These are phyloP conservation scores for Lithophane socia DNA, from an alignment of 2,888 invertebrate species.

Conservation along the genomic window DNA sequence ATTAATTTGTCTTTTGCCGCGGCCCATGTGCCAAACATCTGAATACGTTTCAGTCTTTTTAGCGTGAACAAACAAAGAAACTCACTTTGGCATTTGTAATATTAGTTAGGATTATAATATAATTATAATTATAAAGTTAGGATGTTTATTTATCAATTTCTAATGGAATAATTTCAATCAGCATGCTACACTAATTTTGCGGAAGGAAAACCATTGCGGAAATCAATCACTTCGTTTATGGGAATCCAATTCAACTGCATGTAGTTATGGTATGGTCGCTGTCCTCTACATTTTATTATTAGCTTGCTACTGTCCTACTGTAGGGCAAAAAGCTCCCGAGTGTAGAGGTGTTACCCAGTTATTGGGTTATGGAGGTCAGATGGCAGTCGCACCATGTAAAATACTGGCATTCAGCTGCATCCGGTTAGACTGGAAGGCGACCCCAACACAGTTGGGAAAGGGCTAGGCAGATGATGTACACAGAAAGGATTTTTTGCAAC, in stretches of 20 bases:
- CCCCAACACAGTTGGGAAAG: not conserved
- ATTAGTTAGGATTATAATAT: too few species aligned
- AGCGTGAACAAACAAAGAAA: too few species aligned
- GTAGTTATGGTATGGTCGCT: not conserved
- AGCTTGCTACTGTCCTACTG: not conserved
- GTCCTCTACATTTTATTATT: slow-evolving; percentile 1
- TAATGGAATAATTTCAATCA: slow-evolving; percentile 2
- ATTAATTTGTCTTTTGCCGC: too few species aligned
- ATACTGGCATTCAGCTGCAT: too few species aligned
- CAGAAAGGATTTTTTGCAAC: not conserved
- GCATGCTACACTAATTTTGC: not conserved
- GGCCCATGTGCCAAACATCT: too few species aligned
- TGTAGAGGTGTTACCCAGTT: not conserved
- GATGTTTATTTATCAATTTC: not conserved
- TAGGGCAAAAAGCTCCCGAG: not conserved
- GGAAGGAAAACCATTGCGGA: slow-evolving; percentile 41
- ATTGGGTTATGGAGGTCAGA: not conserved
- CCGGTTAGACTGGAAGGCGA: not conserved
- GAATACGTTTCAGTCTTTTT: too few species aligned
- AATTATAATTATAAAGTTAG: too few species aligned
- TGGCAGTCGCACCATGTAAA: not conserved
- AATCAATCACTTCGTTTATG: slow-evolving; percentile 4
- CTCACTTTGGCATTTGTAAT: too few species aligned
- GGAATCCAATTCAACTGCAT: slow-evolving; percentile 25
- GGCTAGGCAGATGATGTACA: too few species aligned